Base-by-base conservation (phyloP, 1,140 invertebrate genomes). In the Drosophila orosa region DNA sequence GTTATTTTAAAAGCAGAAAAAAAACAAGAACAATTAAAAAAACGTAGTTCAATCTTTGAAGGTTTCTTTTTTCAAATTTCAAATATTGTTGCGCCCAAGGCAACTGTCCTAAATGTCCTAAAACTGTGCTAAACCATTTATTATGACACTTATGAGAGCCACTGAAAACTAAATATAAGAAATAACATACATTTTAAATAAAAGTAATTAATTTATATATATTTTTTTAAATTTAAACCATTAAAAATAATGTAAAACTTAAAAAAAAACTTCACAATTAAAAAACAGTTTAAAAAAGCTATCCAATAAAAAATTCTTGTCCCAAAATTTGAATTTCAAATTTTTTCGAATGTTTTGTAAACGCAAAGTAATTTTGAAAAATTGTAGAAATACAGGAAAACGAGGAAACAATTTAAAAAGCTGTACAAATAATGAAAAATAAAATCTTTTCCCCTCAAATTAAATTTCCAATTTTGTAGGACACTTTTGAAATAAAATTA, bases 41-140 rank as follows among this genome's bases (percentile, higher is more conserved):
- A 15, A 5, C 12, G 8, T 15, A 15, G 1, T 15, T 44, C 7
- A 7, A 24, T 44, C 6, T 55, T 12, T 5, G 1, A 35, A 15
- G 9, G n/a, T 1, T 29, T 0, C 1, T 0, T 12, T 48, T 24
- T 39, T 39, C 15, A 15, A 59, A 31, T 42, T 63, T 60, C 27
- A 44, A 44, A 65, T 22, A 7, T 42, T 13, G 35, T 67, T 29
- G 65, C 65, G 65, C 59, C 44, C 13, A 33, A 13, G 13, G 3
- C 27, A 67, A 63, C 27, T 50, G 44, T 37, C n/a, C 19, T 27
- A 8, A 42, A 42, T 9, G 7, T 7, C 4, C 0, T 7, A 35
- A 50, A 78, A 72, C 76, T 79, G 72, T 84, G 54, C 39, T 84
- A 84, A 50, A 50, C 6, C 52, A 7, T 8, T 13, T 12, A 5